These are phyloP conservation scores for Anhinga anhinga DNA, from an alignment of 2,113 vertebrate genomes.

Conservation along the genomic window DNA sequence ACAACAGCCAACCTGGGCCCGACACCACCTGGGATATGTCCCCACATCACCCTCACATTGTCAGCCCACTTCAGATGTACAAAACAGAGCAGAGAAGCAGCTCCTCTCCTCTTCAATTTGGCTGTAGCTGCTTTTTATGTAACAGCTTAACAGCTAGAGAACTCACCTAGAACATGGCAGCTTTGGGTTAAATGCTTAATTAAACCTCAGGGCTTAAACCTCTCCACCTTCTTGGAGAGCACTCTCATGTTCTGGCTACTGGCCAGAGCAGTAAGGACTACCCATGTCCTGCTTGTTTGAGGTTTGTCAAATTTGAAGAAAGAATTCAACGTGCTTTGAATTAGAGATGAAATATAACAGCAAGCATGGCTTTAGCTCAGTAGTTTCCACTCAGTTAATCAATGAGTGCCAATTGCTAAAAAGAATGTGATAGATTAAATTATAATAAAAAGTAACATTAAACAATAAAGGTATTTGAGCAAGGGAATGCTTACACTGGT, in stretches of 20 bases:
- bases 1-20: neutral
- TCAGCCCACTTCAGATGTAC: neutral
- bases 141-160: neutral
- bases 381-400: neutral
- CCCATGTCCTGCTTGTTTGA: neutral
- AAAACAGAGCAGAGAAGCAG: neutral
- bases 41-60: neutral
- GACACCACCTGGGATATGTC: neutral
- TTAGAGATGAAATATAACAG: neutral
- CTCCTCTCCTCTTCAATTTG: neutral
- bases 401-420: neutral
- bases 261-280: neutral
- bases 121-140: neutral
- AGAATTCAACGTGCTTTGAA: neutral
- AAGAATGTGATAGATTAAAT: neutral
- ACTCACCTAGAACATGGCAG: neutral
- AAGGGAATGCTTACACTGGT: neutral
- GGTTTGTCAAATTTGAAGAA: neutral
- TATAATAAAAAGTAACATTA: neutral
- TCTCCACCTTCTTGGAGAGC: neutral
- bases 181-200: neutral
- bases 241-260: neutral
- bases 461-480: neutral
- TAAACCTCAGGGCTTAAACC: neutral
- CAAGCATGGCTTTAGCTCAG: neutral